Evolutionary conservation across 2,113 vertebrate genomes (phyloP).

Genomic region (Aspiorhynchus laticeps): DNA sequence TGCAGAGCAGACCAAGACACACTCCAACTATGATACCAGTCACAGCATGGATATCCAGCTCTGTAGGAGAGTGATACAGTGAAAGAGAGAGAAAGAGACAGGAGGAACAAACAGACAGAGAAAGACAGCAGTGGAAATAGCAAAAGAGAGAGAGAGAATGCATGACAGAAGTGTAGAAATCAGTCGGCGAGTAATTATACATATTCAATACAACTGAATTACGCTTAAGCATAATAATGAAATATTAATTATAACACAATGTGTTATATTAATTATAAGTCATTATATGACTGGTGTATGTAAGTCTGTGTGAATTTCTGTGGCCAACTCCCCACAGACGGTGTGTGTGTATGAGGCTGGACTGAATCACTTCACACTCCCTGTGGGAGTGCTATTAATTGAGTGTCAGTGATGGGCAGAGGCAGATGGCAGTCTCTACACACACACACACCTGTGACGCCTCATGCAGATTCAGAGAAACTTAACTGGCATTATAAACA

Average conservation of each 20-base stretch:
- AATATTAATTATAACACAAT: neutral
- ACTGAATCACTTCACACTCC: conserved; percentile 36
- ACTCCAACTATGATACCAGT: conserved; percentile 95
- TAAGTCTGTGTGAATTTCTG: neutral
- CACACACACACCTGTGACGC: neutral
- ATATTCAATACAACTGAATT: neutral
- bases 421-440: conserved; percentile 34
- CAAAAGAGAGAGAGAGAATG: neutral
- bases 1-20: conserved; percentile 92
- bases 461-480: neutral
- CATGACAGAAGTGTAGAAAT: neutral
- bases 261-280: neutral
- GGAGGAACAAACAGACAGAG: neutral
- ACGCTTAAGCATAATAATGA: neutral
- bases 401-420: conserved; percentile 41
- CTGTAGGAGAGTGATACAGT: conserved; percentile 40
- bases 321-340: conserved; percentile 17
- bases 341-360: conserved; percentile 13
- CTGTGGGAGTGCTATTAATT: conserved; percentile 42
- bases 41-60: conserved; percentile 92
- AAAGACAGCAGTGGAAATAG: neutral
- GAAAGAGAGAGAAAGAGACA: neutral
- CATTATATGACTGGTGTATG: neutral
- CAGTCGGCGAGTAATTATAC: neutral
- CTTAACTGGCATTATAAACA: neutral